Evolutionary conservation across 1,140 invertebrate genomes (phyloP).

Genomic region (Colletes gigas): DNA sequence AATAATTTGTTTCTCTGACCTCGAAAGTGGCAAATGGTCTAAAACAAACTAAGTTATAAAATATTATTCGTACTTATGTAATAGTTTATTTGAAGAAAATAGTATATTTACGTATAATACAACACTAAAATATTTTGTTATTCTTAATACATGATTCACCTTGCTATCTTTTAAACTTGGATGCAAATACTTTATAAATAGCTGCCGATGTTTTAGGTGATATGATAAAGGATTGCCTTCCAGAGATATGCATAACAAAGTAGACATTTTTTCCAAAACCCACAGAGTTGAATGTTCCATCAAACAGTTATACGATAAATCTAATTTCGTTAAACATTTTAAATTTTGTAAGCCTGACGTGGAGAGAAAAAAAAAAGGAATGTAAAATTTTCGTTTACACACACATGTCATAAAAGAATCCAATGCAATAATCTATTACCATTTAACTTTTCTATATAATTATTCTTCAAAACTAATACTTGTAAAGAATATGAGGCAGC

Average conservation of each 20-base stretch:
- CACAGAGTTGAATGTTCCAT: conserved; percentile 83
- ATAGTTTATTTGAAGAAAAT: background rate
- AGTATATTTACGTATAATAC: background rate
- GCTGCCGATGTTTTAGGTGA: conserved; percentile 82
- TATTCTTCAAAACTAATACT: conserved; percentile 82
- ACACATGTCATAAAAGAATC: background rate
- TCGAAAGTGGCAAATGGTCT: conserved; percentile 81
- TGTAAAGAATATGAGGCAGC: conserved; percentile 79
- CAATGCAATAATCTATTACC: conserved; percentile 63
- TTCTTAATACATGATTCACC: conserved; percentile 65
- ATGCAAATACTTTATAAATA: conserved; percentile 83
- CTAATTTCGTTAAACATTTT: conserved; percentile 82
- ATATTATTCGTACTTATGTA: conserved; percentile 30
- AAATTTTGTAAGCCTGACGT: conserved; percentile 78
- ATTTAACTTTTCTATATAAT: conserved; percentile 80
- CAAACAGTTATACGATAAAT: conserved; percentile 85
- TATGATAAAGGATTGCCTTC: conserved; percentile 84
- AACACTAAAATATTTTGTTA: background rate
- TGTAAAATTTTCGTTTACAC: background rate
- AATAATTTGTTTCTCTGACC: conserved; percentile 79
- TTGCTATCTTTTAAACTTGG: conserved; percentile 81
- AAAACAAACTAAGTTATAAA: conserved; percentile 81
- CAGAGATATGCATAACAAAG: conserved; percentile 82
- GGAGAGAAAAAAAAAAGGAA: conserved; percentile 1
- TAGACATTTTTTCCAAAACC: conserved; percentile 81